Evolutionary conservation across 2,797 vertebrate species (phyloP).

Genomic region (Merluccius polli): DNA sequence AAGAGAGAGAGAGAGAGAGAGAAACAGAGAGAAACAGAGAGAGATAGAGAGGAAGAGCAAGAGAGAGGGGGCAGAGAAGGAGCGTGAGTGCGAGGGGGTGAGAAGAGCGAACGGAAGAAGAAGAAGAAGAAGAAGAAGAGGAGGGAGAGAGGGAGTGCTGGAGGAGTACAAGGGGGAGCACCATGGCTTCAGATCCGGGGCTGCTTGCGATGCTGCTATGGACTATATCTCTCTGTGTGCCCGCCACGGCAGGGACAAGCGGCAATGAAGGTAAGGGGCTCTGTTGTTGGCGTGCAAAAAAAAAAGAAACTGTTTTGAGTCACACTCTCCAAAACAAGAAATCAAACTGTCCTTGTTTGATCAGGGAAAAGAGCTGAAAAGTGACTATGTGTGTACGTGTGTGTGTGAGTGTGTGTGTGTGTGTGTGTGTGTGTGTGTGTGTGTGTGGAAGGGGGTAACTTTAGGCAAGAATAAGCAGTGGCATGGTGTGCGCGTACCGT

Average conservation of each 20-base stretch:
- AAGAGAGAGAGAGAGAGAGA: constrained; percentile 31
- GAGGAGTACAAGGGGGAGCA: constrained; percentile 60
- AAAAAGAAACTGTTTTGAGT: constrained; percentile 48
- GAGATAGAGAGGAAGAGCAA: constrained; percentile 35
- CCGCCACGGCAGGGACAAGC: constrained; percentile 55
- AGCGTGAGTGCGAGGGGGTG: constrained; percentile 20
- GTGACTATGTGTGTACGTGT: background rate
- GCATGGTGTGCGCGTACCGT: background rate
- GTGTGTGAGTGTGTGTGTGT: background rate
- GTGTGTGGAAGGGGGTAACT: background rate
- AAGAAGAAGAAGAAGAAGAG: constrained; percentile 28
- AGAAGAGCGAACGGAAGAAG: constrained; percentile 38
- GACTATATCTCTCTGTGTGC: constrained; percentile 72
- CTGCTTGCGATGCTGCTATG: constrained; percentile 72
- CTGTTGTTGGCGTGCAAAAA: background rate
- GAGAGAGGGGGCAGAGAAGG: constrained; percentile 15
- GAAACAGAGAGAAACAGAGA: constrained; percentile 46
- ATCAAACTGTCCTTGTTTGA: background rate
- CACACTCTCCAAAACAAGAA: background rate
- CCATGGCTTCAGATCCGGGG: constrained; percentile 76
- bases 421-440: background rate
- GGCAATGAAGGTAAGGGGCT: constrained; percentile 69
- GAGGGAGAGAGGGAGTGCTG: constrained; percentile 48
- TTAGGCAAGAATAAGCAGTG: background rate
- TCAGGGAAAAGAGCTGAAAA: background rate